Conservation (phyloP, 1,140 invertebrate genomes). For the Drosophila mojavensis region DNA sequence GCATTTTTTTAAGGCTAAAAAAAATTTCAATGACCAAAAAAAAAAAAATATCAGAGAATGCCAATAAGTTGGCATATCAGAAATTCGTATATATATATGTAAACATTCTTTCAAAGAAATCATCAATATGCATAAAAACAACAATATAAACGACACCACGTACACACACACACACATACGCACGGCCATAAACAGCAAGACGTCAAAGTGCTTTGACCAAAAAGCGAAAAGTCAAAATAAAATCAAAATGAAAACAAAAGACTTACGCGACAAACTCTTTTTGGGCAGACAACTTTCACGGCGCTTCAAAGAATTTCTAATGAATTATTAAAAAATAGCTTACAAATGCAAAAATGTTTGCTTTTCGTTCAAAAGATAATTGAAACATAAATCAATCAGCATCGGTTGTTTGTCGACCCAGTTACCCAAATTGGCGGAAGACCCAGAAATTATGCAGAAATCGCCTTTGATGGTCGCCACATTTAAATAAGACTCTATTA, state of each 20-base stretch:
- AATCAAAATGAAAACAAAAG: conserved; percentile 58
- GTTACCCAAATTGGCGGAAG: conserved; percentile 31
- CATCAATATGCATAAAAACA: conserved; percentile 45
- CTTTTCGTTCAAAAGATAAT: conserved; percentile 22
- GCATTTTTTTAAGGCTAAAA: neutral
- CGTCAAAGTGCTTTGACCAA: conserved; percentile 53
- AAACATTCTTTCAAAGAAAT: conserved; percentile 49
- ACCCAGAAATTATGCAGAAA: conserved; percentile 67
- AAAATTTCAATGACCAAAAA: conserved; percentile 19
- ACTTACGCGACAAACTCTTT: conserved; percentile 75
- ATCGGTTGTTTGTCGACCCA: conserved; percentile 29
- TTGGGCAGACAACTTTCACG: conserved; percentile 64
- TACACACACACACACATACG: conserved; percentile 11
- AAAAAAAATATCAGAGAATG: conserved; percentile 19
- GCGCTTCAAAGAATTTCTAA: conserved; percentile 36
- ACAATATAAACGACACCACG: conserved; percentile 13
- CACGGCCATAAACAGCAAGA: conserved; percentile 56
- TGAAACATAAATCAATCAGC: conserved; percentile 26
- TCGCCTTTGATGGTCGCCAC: conserved; percentile 27
- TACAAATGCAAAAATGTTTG: conserved; percentile 50
- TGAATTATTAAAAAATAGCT: conserved; percentile 9
- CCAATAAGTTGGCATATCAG: conserved; percentile 7
- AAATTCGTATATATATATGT: conserved; percentile 10
- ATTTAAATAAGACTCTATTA: conserved; percentile 17
- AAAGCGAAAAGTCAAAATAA: conserved; percentile 45